phyloP scores from a whole-genome alignment of 2,888 invertebrate species.

The Nasonovia ribisnigri region DNA sequence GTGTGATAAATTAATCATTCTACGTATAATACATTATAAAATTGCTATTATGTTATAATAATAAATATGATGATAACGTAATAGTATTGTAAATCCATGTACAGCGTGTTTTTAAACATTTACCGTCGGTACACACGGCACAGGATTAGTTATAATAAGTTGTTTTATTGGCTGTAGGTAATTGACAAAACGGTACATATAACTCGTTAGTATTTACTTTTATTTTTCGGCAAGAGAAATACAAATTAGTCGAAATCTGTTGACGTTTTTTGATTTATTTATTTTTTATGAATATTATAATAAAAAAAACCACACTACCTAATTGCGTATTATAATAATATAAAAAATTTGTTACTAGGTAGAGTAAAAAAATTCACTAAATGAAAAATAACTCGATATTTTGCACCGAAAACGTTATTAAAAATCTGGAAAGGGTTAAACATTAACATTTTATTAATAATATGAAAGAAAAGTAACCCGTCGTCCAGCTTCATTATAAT shows the following conservation, averaged over 20 bases:
- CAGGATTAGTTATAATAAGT: background rate
- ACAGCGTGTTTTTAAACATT: background rate
- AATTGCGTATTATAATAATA: background rate
- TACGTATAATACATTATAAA: background rate
- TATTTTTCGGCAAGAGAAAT: background rate
- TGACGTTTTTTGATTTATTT: background rate
- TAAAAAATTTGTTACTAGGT: background rate
- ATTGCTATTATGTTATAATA: background rate
- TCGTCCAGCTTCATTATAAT: background rate
- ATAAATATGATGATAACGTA: background rate
- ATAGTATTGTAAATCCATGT: background rate
- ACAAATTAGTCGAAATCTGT: background rate
- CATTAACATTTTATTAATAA: background rate
- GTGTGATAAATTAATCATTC: background rate
- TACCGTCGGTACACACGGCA: too few species aligned
- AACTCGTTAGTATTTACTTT: background rate
- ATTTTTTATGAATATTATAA: too few species aligned
- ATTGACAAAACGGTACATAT: background rate
- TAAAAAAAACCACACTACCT: too few species aligned
- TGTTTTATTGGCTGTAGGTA: background rate
- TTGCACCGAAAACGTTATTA: background rate
- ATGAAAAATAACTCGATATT: background rate
- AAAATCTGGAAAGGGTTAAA: background rate
- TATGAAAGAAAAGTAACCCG: background rate
- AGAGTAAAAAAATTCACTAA: background rate